Evolutionary conservation across 2,113 vertebrate genomes (phyloP).

Genomic region (Rattus rattus): DNA sequence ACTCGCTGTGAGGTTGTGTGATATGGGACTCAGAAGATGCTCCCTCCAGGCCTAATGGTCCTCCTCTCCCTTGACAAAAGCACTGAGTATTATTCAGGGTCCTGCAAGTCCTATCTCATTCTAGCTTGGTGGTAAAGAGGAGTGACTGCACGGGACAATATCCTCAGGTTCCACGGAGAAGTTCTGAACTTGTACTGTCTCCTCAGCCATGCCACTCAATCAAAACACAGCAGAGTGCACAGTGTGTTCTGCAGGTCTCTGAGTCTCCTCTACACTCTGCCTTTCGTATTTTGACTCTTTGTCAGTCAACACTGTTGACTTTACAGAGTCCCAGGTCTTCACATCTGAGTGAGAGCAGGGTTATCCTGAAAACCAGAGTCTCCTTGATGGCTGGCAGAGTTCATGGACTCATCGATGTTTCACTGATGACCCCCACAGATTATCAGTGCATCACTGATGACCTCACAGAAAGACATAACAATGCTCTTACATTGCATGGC

Average conservation of each 20-base stretch:
- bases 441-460: not conserved
- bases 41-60: not conserved
- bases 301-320: not conserved
- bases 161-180: too few species aligned
- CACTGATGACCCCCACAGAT: not conserved
- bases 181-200: not conserved
- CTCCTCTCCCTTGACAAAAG: not conserved
- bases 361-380: not conserved
- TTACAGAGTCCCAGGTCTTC: fast-evolving
- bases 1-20: not conserved
- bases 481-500: not conserved
- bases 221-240: not conserved
- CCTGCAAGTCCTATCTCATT: fast-evolving
- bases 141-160: fast-evolving
- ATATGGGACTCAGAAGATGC: not conserved
- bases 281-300: not conserved
- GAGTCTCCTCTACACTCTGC: fast-evolving
- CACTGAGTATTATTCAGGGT: fast-evolving
- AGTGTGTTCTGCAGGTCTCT: not conserved
- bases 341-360: not conserved
- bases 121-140: not conserved
- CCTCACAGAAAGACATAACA: not conserved
- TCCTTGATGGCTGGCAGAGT: too few species aligned
- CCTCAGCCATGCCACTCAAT: not conserved
- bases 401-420: not conserved